These are phyloP conservation scores for Meda fulgida DNA, from an alignment of 2,797 vertebrate species.

Conservation along the genomic window DNA sequence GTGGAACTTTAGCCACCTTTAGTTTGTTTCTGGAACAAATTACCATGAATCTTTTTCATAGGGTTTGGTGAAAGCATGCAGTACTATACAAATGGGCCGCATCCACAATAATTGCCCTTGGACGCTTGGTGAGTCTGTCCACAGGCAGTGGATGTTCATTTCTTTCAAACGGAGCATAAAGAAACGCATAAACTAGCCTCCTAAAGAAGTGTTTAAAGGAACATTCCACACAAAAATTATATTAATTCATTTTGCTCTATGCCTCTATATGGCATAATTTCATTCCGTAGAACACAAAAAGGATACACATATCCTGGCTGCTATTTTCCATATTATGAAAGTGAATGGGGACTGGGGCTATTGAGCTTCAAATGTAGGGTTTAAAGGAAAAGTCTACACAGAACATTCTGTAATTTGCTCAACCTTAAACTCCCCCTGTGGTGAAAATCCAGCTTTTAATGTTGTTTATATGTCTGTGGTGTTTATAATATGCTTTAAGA, in stretches of 20 bases:
- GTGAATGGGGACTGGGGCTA: background rate
- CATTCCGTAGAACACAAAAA: background rate
- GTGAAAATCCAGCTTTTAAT: too few species aligned
- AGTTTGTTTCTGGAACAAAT: conserved; percentile 21
- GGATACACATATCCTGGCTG: background rate
- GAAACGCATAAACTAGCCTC: background rate
- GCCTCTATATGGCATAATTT: background rate
- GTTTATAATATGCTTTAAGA: too few species aligned
- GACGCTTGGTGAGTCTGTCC: conserved; percentile 18
- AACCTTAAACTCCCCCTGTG: background rate
- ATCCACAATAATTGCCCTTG: conserved; percentile 33
- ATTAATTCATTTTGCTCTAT: background rate
- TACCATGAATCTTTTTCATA: background rate
- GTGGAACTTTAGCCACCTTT: conserved; percentile 2
- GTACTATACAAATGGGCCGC: conserved; percentile 19
- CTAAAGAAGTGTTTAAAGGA: conserved; percentile 4
- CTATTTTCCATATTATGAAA: background rate
- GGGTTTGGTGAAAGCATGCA: conserved; percentile 8
- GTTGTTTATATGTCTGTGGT: too few species aligned
- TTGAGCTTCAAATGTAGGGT: background rate
- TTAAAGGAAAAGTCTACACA: too few species aligned
- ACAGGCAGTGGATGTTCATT: conserved; percentile 29
- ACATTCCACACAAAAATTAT: background rate
- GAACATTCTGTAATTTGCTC: background rate
- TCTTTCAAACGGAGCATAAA: conserved; percentile 15